Percentiles rank a stretch among this genome's conserved stretches.
These are phyloP conservation scores for Triplophysa tibetana DNA, from an alignment of 2,113 vertebrate genomes.

Conservation along the genomic window DNA sequence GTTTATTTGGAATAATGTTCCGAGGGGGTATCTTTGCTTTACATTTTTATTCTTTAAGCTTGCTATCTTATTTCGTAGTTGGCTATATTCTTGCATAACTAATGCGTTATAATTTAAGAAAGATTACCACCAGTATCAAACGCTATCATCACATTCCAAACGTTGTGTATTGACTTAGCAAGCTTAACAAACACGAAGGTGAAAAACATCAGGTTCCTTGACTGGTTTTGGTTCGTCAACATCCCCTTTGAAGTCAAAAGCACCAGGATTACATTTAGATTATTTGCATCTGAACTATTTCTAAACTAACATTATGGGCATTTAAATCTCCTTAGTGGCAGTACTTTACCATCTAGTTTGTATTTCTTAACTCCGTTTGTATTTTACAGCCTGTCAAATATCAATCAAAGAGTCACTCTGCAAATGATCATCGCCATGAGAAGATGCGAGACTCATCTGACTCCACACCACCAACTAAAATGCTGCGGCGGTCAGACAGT, in stretches of 20 bases:
- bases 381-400: slow-evolving; percentile 90
- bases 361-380: background rate
- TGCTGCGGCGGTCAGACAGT: slow-evolving; percentile 94
- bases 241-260: background rate
- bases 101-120: background rate
- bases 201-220: background rate
- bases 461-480: slow-evolving; percentile 94
- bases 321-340: background rate
- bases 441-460: slow-evolving; percentile 92
- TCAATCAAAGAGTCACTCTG: slow-evolving; percentile 93
- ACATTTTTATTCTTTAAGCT: background rate
- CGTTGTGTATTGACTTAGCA: no score
- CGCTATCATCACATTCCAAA: no score
- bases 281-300: background rate
- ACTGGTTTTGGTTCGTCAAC: background rate
- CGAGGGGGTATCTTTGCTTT: background rate
- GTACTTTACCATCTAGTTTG: background rate
- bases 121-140: background rate
- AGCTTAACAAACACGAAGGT: no score
- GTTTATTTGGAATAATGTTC: background rate
- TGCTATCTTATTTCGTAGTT: background rate
- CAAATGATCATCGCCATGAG: slow-evolving; percentile 92
- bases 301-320: background rate
- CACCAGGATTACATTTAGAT: background rate
- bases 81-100: background rate